These are phyloP conservation scores for Stichopus horrens DNA, from an alignment of 53 echinoderm and acorn worm species.

Conservation along the genomic window DNA sequence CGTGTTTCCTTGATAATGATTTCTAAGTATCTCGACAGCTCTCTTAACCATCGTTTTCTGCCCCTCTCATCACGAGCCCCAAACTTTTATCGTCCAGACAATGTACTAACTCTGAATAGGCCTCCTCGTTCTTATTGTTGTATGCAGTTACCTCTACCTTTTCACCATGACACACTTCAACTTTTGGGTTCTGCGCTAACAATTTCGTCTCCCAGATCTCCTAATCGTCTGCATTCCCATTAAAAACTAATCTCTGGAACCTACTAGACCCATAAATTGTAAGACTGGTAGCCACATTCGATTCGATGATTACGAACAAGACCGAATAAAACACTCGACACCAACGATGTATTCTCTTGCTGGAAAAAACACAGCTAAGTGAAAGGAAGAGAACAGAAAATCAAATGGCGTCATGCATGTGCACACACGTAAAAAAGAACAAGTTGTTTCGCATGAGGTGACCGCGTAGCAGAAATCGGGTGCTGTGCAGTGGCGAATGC, in stretches of 20 bases:
- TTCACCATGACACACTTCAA: conserved; percentile 9
- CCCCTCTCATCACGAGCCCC: conserved; percentile 29
- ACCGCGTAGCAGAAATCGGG: not conserved
- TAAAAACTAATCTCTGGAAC: conserved; percentile 29
- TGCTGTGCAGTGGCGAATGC: no score
- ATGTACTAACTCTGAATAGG: not conserved
- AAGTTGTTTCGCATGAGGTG: not conserved
- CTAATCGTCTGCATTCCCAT: conserved; percentile 18
- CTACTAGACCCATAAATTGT: conserved; percentile 46
- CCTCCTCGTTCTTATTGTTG: conserved; percentile 22
- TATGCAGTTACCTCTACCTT: not conserved
- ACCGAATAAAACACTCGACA: no score
- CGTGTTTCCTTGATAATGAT: not conserved
- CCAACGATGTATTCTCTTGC: no score
- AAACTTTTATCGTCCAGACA: conserved; percentile 48
- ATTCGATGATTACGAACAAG: no score
- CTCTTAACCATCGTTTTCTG: conserved; percentile 43
- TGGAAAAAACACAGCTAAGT: not conserved
- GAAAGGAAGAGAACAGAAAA: not conserved
- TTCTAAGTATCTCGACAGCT: conserved; percentile 11
- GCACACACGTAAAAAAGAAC: not conserved
- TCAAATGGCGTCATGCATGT: not conserved
- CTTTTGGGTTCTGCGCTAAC: not conserved
- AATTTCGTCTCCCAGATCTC: conserved; percentile 25
- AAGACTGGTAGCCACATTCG: no score